Evolutionary conservation across 2,888 invertebrate genomes (phyloP).

Genomic region (Drosophila kokeensis): DNA sequence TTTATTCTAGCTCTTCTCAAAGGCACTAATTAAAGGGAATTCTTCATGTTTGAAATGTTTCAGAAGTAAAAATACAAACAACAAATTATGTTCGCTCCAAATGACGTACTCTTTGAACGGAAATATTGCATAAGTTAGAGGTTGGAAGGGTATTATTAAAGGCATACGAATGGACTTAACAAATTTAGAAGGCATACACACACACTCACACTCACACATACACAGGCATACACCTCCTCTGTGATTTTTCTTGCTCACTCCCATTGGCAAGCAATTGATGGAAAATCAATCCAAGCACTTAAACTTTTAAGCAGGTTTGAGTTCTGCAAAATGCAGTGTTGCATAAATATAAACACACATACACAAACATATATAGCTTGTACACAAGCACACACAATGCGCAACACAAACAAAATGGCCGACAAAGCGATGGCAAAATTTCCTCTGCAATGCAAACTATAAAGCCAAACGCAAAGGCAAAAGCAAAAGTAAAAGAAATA

Average conservation of each 20-base stretch:
- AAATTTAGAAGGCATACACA: slow-evolving; percentile 39
- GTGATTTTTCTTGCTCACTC: neutral
- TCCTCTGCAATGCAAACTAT: slow-evolving; percentile 51
- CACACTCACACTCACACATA: slow-evolving; percentile 7
- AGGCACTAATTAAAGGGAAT: neutral
- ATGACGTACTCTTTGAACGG: slow-evolving; percentile 24
- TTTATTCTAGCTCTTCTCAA: neutral
- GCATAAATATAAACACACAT: slow-evolving; percentile 69
- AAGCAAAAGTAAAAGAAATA: slow-evolving; percentile 67
- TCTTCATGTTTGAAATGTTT: neutral
- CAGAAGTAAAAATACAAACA: slow-evolving; percentile 27
- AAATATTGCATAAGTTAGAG: slow-evolving; percentile 14
- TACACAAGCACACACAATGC: slow-evolving; percentile 27
- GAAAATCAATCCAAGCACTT: slow-evolving; percentile 76
- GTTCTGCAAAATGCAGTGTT: slow-evolving; percentile 74
- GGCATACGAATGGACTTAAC: slow-evolving; percentile 42
- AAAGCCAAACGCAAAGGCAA: slow-evolving; percentile 34
- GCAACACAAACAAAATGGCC: slow-evolving; percentile 68
- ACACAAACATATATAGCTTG: neutral
- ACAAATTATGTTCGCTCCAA: slow-evolving; percentile 52
- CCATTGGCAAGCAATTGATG: slow-evolving; percentile 57
- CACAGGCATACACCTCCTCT: neutral
- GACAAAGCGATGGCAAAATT: slow-evolving; percentile 58
- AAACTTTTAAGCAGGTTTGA: slow-evolving; percentile 76
- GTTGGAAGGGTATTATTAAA: slow-evolving; percentile 49